A percentile compares a stretch with the other conserved stretches of the same genome.
phyloP scores from a whole-genome alignment of 2,888 invertebrate genomes.

The Hypena proboscidalis region DNA sequence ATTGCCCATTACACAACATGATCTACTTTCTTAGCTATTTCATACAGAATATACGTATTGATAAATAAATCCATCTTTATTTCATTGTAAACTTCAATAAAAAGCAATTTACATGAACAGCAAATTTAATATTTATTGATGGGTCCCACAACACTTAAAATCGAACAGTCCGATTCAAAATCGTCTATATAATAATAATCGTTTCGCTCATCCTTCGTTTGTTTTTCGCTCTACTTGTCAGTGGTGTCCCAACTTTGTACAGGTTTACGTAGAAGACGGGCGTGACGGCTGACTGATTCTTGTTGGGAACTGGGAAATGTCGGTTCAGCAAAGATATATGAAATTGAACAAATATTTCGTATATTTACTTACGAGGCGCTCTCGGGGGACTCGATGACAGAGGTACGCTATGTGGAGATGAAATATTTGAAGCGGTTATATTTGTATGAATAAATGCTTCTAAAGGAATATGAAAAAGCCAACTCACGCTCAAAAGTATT shows the following conservation, averaged over 20 bases:
- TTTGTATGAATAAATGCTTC: neutral
- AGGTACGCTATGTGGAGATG: slow-evolving; percentile 24
- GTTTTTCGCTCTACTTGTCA: slow-evolving; percentile 17
- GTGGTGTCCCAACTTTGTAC: slow-evolving; percentile 26
- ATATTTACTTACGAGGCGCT: slow-evolving; percentile 31
- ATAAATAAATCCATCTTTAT: too few species aligned
- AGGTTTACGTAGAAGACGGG: slow-evolving; percentile 32
- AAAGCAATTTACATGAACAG: too few species aligned
- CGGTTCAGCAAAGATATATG: slow-evolving; percentile 23
- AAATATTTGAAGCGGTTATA: slow-evolving; percentile 1
- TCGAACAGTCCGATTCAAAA: neutral
- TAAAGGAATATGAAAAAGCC: too few species aligned
- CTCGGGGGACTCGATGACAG: slow-evolving; percentile 29
- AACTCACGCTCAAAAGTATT: too few species aligned
- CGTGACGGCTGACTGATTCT: slow-evolving; percentile 49
- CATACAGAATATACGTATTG: too few species aligned
- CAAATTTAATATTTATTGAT: too few species aligned
- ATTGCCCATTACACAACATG: too few species aligned
- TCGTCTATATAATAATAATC: too few species aligned
- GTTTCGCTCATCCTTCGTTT: slow-evolving; percentile 2
- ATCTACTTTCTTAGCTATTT: too few species aligned
- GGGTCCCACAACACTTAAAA: neutral
- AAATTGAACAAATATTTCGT: slow-evolving; percentile 42
- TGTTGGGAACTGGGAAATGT: slow-evolving; percentile 46
- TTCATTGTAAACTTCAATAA: too few species aligned